Base-by-base conservation (phyloP, 2,797 vertebrate species). In the Anomalospiza imberbis region DNA sequence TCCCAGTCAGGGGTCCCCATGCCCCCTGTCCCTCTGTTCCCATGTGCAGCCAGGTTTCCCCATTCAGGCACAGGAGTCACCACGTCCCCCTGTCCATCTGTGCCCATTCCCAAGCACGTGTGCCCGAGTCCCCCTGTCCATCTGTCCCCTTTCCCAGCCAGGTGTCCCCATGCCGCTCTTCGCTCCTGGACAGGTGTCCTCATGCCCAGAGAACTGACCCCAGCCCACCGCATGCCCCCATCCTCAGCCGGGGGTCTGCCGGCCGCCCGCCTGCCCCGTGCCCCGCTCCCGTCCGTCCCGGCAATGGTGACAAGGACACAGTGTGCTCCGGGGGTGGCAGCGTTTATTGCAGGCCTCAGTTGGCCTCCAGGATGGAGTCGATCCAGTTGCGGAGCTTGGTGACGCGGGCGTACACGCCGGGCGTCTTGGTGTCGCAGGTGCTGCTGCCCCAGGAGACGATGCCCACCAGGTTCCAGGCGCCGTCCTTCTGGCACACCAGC, bases 371-470 rank as follows among this genome's bases (percentile, higher is more conserved):
- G 94, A 89, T 97, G 94, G 97, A 93, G 87, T 98, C 91, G 40
- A 98, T 82, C 98, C 98, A 99, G 51, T 55, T 5, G 8, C 98
- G 97, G 50, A 99, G 97, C 78, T 60, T 54, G 17, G 97, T 98
- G 94, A 98, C 98, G 0, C 98, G 98, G 54, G 98, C 93, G 6
- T 98, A 98, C 55, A 98, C 98, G 0, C 60, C 97, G 1, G 98
- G 98, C 0, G 29, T 86, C 3, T 75, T 22, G 28, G 97, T 38
- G 22, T 95, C 88, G 85, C 98, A 98, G 55, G 14, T 95, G 83
- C 51, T 76, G 36, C 98, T 98, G 67, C 98, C 98, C 98, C 98
- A 98, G 71, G 98, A 99, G 74, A 98, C 98, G 2, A 99, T 98
- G 77, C 98, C 98, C 38, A 98, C 98, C 96, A 93, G 72, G 72